These are phyloP conservation scores for Eupithecia insigniata DNA, from an alignment of 2,888 invertebrate species.

Conservation along the genomic window DNA sequence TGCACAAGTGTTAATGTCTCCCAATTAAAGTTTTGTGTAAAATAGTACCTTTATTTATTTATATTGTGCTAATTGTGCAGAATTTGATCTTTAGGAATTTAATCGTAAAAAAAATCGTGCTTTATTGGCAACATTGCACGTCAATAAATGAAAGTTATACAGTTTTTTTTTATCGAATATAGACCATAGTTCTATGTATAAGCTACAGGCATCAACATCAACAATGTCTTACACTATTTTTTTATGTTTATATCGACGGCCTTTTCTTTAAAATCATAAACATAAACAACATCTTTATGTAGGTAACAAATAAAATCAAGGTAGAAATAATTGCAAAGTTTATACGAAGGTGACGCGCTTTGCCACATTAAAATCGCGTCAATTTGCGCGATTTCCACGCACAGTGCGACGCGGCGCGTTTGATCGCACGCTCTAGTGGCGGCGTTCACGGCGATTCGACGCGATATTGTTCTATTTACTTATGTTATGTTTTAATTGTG, in stretches of 20 bases:
- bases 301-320: slow-evolving; percentile 11
- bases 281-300: slow-evolving; percentile 5
- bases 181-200: too few relatives aligned
- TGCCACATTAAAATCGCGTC: slow-evolving; percentile 36
- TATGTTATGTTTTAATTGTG: slow-evolving; percentile 38
- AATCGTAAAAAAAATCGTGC: slow-evolving; percentile 32
- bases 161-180: too few relatives aligned
- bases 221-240: neutral
- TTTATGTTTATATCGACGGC: neutral
- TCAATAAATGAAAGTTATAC: too few relatives aligned
- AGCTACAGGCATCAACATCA: neutral
- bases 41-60: slow-evolving; percentile 44
- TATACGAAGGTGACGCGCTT: slow-evolving; percentile 19
- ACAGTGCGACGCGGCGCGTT: slow-evolving; percentile 53
- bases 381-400: slow-evolving; percentile 55
- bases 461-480: slow-evolving; percentile 56
- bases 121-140: slow-evolving; percentile 15
- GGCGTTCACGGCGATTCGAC: slow-evolving; percentile 54
- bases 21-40: slow-evolving; percentile 51
- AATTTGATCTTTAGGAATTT: slow-evolving; percentile 32
- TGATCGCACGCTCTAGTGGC: slow-evolving; percentile 55
- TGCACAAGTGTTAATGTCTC: slow-evolving; percentile 54
- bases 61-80: slow-evolving; percentile 27
- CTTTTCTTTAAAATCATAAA: neutral
- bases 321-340: slow-evolving; percentile 10